A percentile compares a stretch with the other conserved stretches of the same genome.
phyloP scores from a whole-genome alignment of 2,888 invertebrate species.

The Nycteola revayana region DNA sequence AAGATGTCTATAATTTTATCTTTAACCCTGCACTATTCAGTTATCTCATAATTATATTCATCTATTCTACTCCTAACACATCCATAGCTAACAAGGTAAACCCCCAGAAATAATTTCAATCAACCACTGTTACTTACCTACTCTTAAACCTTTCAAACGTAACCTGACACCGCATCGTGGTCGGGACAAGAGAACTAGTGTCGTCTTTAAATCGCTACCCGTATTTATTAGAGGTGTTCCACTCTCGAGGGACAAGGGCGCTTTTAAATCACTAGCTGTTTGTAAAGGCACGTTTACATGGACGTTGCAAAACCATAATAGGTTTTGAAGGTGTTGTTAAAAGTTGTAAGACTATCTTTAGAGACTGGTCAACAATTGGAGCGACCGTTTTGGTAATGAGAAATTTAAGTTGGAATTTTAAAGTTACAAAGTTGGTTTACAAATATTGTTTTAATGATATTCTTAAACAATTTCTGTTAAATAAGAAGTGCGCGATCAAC shows the following conservation, averaged over 20 bases:
- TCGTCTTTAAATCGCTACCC: conserved; percentile 32
- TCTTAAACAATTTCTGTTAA: too few relatives aligned
- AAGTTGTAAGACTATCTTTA: too few relatives aligned
- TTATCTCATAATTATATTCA: too few relatives aligned
- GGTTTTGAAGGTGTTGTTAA: conserved; percentile 19
- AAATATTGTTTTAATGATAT: too few relatives aligned
- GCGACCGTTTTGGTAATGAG: conserved; percentile 12
- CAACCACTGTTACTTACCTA: conserved; percentile 14
- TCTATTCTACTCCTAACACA: not conserved
- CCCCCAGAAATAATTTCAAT: not conserved
- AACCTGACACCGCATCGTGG: conserved; percentile 40
- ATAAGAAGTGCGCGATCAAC: too few relatives aligned
- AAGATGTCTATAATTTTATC: too few relatives aligned
- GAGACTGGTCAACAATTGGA: not conserved
- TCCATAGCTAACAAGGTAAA: not conserved
- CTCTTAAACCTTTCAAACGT: conserved; percentile 34
- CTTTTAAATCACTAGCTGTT: conserved; percentile 42
- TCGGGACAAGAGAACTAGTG: conserved; percentile 33
- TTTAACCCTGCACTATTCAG: too few relatives aligned
- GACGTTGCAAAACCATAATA: conserved; percentile 25
- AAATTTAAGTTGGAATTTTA: too few relatives aligned
- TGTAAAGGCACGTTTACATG: conserved; percentile 40
- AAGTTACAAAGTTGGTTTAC: too few relatives aligned
- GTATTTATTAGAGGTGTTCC: conserved; percentile 34
- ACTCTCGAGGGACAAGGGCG: conserved; percentile 33